Percentiles rank a stretch among this genome's conserved stretches.
These are phyloP conservation scores for Leucoraja ocellata DNA, from an alignment of 2,797 vertebrate genomes.

Conservation along the genomic window DNA sequence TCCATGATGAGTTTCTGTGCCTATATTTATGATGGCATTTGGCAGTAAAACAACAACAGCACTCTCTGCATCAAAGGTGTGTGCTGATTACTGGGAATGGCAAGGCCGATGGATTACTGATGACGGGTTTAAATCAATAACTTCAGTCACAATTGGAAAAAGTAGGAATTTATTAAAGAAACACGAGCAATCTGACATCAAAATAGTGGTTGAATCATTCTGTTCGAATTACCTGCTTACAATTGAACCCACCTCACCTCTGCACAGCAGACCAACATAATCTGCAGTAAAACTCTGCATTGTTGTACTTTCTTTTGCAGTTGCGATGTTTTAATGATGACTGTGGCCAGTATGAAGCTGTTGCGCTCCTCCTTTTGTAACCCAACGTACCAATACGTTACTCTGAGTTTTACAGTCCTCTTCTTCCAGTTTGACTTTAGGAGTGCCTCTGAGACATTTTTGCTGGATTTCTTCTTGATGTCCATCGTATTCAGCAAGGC, in stretches of 20 bases:
- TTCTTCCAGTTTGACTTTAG: constrained; percentile 91
- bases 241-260: not conserved
- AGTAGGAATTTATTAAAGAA: not conserved
- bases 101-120: not conserved
- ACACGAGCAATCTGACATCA: not conserved
- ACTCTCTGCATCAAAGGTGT: not conserved
- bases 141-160: not conserved
- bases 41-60: not conserved
- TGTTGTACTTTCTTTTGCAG: constrained; percentile 58
- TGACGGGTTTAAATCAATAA: not conserved
- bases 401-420: constrained; percentile 81
- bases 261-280: not conserved
- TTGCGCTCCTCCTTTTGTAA: constrained; percentile 87
- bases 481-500: constrained; percentile 92
- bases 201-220: not conserved
- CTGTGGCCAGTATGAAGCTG: constrained; percentile 88
- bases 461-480: constrained; percentile 92
- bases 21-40: not conserved
- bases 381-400: constrained; percentile 83
- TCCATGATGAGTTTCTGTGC: not conserved
- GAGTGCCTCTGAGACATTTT: constrained; percentile 80
- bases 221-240: not conserved
- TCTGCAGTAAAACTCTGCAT: not conserved
- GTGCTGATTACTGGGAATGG: not conserved
- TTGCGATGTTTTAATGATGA: constrained; percentile 86